Evolutionary conservation across 2,797 vertebrate genomes (phyloP), one percentile per base, ranked within the genome.

Genomic region (Argentina silus): DNA sequence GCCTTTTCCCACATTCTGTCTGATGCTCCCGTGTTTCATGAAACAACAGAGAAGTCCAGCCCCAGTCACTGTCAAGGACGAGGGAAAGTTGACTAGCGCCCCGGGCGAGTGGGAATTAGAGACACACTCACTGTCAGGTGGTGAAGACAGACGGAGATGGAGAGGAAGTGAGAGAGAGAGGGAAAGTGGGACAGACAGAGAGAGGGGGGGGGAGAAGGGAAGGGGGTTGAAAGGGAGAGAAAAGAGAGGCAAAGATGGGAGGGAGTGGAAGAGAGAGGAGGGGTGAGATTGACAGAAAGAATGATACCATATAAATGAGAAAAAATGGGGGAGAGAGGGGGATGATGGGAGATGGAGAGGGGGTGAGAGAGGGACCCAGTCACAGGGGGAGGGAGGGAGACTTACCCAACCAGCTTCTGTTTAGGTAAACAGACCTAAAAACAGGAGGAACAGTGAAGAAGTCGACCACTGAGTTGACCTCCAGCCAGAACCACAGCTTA

Each of bases 401-500:
- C 97, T 97, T 93, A 98, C 97, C 97, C 36, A 98, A 95, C 97
- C 97, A 98, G 90, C 97, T 98, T 91, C 97, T 96, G 94, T 97
- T 97, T 90, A 98, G 91, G 93, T 98, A 98, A 79, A 98, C 97
- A 69, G 97, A 98, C 84, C 98, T 97, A 86, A 98, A 98, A 77
- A 98, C 97, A 0, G 97, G 97, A 78, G 97, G 97, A 64, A 98
- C 96, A 0, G 97, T 98, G 94, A 98, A 98, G 95, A 98, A 98
- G 90, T 98, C 97, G 81, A 98, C 97, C 71, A 98, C 97, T 6
- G 97, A 98, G 89, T 98, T 98, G 91, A 99, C 97, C 93, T 99
- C 97, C 87, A 99, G 89, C 97, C 97, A 99, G 93, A 99, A 98
- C 97, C 97, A 98, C 83, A 98, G 94, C 88, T 98, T 98, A 89